Evolutionary conservation across 30 jellyfish, hydroid and myxozoan genomes (phyloP).

Genomic region (Cassiopea xamachana): DNA sequence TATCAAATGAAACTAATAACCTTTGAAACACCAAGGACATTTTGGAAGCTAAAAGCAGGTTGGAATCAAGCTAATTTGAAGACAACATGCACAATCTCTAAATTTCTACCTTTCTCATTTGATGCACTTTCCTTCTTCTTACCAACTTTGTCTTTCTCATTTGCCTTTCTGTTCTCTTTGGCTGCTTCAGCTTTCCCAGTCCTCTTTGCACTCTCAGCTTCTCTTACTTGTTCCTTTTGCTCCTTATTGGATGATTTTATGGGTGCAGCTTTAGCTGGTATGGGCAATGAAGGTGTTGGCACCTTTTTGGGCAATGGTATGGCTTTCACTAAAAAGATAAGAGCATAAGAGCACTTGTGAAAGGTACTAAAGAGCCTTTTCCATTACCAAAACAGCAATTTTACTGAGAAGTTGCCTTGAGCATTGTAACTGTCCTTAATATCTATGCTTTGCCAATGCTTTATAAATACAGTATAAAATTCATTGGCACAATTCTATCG

Average conservation of each 20-base stretch:
- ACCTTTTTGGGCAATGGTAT: slow-evolving; percentile 28
- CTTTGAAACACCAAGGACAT: too few relatives aligned
- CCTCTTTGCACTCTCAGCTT: slow-evolving; percentile 1
- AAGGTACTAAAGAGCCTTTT: background rate
- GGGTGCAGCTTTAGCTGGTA: background rate
- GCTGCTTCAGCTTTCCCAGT: background rate
- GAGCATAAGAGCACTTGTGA: background rate
- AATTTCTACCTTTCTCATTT: background rate
- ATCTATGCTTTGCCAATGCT: too few relatives aligned
- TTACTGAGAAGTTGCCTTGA: too few relatives aligned
- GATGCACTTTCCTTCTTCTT: slow-evolving; percentile 9
- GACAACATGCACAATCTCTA: too few relatives aligned
- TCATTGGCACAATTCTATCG: too few relatives aligned
- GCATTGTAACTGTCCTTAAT: too few relatives aligned
- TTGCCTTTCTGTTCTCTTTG: slow-evolving; percentile 2
- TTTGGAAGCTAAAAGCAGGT: too few relatives aligned
- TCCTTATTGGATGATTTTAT: background rate
- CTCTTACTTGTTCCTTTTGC: background rate
- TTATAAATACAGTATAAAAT: too few relatives aligned
- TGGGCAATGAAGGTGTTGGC: background rate
- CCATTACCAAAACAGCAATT: too few relatives aligned
- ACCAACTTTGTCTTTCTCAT: background rate
- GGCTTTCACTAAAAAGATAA: slow-evolving; percentile 9
- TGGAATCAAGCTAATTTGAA: too few relatives aligned
- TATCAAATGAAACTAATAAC: too few relatives aligned